Evolutionary conservation across 2,113 vertebrate species (phyloP), one percentile per base, ranked within the genome.

Genomic region (Seriola dumerili): DNA sequence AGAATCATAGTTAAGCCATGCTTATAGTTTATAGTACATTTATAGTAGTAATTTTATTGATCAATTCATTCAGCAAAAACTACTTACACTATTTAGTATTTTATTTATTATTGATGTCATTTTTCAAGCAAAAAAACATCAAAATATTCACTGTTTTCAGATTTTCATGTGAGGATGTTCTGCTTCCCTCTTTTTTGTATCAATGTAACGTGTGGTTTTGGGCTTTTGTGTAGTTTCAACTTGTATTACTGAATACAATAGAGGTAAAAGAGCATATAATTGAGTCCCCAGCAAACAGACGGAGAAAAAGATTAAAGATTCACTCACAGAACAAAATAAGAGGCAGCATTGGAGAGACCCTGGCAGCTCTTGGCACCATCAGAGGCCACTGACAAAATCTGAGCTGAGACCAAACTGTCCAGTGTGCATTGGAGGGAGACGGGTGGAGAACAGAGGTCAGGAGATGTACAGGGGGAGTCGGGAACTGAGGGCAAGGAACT

Each of bases 331-430:
- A 25, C 16, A 10, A n/a, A 34, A 50, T 70, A 48, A 75, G 48
- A 5, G 25, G 38, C 5, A n/a, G 13, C 11, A 5, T 57, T 79
- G 6, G 23, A 42, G 61, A 17, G 40, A 57, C n/a, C 57, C 1
- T 2, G 2, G 32, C 57, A 9, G 34, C 21, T 32, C 23, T 19
- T n/a, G 46, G 16, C 21, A n/a, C 32, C 38, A 16, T 36, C 57
- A 10, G 71, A 69, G 23, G 42, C 72, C 42, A 17, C 58, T 67
- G 66, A 80, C 73, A 21, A 52, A n/a, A 40, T 55, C 44, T 59
- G 76, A 82, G 52, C 70, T 61, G 66, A 72, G n/a, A 73, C 52
- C 59, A 42, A 70, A 57, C 73, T 81, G 85, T 80, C 66, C 58
- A 72, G 42, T 59, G 63, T 67, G 54, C 62, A 52, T 66, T 19